Percentiles rank a stretch among this genome's conserved stretches.
phyloP scores from a whole-genome alignment of 2,888 invertebrate genomes.

The Sinohyriopsis cumingii region DNA sequence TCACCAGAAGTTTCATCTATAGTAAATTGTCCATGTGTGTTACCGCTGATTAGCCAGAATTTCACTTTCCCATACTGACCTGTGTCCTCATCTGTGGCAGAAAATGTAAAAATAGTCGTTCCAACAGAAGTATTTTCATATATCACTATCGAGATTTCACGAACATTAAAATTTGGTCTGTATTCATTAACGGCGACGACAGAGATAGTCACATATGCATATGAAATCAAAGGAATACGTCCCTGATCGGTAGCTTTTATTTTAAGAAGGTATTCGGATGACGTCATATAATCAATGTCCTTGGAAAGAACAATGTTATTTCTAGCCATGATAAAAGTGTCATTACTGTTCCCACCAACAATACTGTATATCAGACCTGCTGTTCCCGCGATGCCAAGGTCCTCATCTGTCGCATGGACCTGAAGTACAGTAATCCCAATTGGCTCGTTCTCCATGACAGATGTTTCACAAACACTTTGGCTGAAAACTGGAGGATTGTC shows the following conservation, averaged over 20 bases:
- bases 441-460: constrained; percentile 37
- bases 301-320: too few species aligned
- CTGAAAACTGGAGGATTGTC: constrained; percentile 41
- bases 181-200: constrained; percentile 53
- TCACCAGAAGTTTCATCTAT: constrained; percentile 29
- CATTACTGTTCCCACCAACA: constrained; percentile 36
- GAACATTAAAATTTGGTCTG: constrained; percentile 32
- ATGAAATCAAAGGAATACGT: too few species aligned
- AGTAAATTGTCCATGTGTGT: constrained; percentile 37
- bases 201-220: too few species aligned
- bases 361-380: constrained; percentile 42
- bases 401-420: constrained; percentile 49
- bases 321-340: constrained; percentile 38
- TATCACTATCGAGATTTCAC: constrained; percentile 32
- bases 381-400: constrained; percentile 44
- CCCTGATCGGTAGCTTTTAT: too few species aligned
- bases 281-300: too few species aligned
- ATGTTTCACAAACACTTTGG: constrained; percentile 24
- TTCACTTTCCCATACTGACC: constrained; percentile 35
- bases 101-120: constrained; percentile 29
- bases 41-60: constrained; percentile 38
- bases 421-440: constrained; percentile 34
- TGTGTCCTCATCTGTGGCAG: constrained; percentile 47
- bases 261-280: too few species aligned
- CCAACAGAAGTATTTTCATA: constrained; percentile 34